Evolutionary conservation across 2,113 vertebrate species (phyloP).

Genomic region (Indicator maculatus): DNA sequence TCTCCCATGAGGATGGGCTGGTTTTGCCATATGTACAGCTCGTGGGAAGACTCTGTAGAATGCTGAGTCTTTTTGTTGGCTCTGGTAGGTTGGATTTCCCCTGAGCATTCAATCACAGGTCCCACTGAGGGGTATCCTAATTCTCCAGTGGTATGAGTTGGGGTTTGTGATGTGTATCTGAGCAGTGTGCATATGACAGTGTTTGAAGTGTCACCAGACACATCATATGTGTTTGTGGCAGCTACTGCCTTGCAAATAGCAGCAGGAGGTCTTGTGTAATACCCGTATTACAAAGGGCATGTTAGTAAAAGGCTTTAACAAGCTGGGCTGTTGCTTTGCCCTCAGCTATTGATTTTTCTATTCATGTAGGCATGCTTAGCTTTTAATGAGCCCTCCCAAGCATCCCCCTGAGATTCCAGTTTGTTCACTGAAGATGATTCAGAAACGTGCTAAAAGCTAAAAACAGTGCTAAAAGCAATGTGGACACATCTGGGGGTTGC

Average conservation of each 20-base stretch:
- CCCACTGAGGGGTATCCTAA: not conserved
- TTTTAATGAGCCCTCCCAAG: not conserved
- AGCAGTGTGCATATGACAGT: not conserved
- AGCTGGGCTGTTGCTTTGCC: not conserved
- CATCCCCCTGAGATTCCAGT: not conserved
- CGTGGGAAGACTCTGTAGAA: not conserved
- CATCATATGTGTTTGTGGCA: not conserved
- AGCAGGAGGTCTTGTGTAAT: conserved; percentile 7
- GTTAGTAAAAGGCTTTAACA: not conserved
- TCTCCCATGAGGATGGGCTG: not conserved
- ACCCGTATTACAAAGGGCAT: not conserved
- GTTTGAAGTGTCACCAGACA: not conserved
- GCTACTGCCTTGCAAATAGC: not conserved
- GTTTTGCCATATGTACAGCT: not conserved
- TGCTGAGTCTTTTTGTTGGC: not conserved
- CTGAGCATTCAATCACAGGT: not conserved
- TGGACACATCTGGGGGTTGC: not conserved
- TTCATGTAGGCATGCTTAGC: not conserved
- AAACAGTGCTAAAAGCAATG: not conserved
- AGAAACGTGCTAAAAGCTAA: too few species aligned
- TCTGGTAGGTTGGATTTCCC: not conserved
- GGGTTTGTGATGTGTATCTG: not conserved
- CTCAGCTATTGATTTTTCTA: conserved; percentile 20
- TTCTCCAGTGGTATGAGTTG: not conserved
- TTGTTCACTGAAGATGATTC: not conserved